Evolutionary conservation across 1,140 invertebrate species (phyloP), one percentile per base, ranked within the genome.

Genomic region (Argopecten irradians): DNA sequence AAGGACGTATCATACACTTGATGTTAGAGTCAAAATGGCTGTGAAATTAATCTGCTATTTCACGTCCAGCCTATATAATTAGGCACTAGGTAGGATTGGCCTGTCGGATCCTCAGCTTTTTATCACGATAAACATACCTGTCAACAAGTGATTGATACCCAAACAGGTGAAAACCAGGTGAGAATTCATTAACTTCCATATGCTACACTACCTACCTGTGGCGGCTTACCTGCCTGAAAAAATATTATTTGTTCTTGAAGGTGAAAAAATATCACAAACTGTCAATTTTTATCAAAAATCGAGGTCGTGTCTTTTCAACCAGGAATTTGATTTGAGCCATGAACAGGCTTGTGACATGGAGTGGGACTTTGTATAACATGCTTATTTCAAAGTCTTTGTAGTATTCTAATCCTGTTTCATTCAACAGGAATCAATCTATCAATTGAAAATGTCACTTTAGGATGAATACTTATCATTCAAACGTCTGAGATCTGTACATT

Each of bases 101-200:
- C 55, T 71, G n/a, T 71, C 1, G 13, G 55, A 22, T 71, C 55
- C 55, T 71, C 22, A 71, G 55, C 55, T 71, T 28, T 71, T 71
- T 71, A 71, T 71, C n/a, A 71, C 28, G 55, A 71, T 71, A 71
- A 71, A n/a, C 55, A 71, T 71, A 71, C 55, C n/a, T 71, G 55
- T 71, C 55, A 28, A n/a, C 22, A n/a, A n/a, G 55, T 71, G 55
- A 71, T 71, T 71, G 55, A 71, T 71, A n/a, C n/a, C n/a, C 55
- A 71, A 16, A 71, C 55, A 71, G 55, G 55, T 71, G 55, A 71
- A 71, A 71, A n/a, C 55, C 55, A 71, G 55, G 55, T 71, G 55
- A 71, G 28, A 71, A 71, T 71, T 71, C n/a, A 71, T 71, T 71
- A 71, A 71, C 55, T 71, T 71, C 43, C 55, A 71, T 71, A n/a